Conservation (phyloP, 2,797 vertebrate species). For the Arctocebus calabarensis region DNA sequence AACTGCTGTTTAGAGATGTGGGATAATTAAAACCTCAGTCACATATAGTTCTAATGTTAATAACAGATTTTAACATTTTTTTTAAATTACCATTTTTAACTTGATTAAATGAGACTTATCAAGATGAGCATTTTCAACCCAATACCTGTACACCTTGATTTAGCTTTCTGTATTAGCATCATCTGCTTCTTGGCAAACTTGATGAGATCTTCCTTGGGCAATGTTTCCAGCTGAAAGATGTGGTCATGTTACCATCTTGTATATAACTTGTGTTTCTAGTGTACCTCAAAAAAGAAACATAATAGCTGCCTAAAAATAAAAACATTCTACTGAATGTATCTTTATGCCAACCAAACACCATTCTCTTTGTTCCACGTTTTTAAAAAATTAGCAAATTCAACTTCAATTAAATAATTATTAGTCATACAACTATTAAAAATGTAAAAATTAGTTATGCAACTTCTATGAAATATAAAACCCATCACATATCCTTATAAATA, state of each 20-base stretch:
- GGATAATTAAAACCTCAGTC: neutral
- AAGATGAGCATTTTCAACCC: slow-evolving; percentile 8
- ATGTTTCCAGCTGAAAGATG: slow-evolving; percentile 93
- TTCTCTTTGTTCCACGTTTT: neutral
- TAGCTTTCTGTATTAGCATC: slow-evolving; percentile 94
- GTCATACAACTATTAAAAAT: neutral
- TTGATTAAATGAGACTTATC: neutral
- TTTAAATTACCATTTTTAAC: neutral
- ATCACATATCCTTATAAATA: neutral
- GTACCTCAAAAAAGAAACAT: slow-evolving; percentile 16
- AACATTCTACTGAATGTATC: neutral
- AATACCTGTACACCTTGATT: slow-evolving; percentile 94
- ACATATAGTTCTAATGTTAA: slow-evolving; percentile 6
- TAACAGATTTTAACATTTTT: neutral
- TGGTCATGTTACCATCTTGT: slow-evolving; percentile 36
- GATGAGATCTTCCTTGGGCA: slow-evolving; percentile 98
- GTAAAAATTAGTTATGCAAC: neutral
- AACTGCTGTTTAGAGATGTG: neutral
- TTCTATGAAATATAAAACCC: neutral
- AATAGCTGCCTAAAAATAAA: slow-evolving; percentile 22
- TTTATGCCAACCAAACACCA: neutral
- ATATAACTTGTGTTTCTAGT: slow-evolving; percentile 52
- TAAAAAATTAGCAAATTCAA: slow-evolving; percentile 21
- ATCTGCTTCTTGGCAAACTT: slow-evolving; percentile 99
- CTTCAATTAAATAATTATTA: neutral